These are phyloP conservation scores for Pygoscelis antarcticus DNA, from an alignment of 2,113 vertebrate species.

Conservation along the genomic window DNA sequence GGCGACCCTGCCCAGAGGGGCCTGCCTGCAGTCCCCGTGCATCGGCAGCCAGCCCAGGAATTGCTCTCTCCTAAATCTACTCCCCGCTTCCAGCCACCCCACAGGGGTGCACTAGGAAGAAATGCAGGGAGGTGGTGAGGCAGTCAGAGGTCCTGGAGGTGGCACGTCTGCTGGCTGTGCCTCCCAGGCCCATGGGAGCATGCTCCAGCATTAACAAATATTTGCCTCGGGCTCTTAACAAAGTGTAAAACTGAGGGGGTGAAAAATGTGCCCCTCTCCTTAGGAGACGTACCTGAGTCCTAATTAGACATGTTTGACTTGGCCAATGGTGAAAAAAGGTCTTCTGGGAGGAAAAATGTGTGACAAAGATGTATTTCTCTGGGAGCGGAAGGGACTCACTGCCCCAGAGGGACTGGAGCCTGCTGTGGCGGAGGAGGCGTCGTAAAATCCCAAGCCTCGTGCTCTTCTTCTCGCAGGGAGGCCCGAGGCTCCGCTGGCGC, in stretches of 20 bases:
- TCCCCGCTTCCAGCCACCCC: not conserved
- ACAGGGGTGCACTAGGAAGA: not conserved
- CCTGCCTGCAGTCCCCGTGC: not conserved
- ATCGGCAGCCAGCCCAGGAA: not conserved
- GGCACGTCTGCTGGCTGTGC: rapidly evolving
- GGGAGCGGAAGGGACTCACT: rapidly evolving
- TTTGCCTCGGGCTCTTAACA: rapidly evolving
- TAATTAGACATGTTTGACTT: not conserved
- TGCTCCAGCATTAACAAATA: not conserved
- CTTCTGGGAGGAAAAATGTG: not conserved
- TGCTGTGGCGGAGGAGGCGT: not conserved
- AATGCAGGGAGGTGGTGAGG: not conserved
- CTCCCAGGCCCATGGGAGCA: not conserved
- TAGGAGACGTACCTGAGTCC: not conserved
- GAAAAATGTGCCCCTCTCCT: rapidly evolving
- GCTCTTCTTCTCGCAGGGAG: conserved; percentile 31
- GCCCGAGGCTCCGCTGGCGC: not conserved
- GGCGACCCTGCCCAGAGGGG: too few relatives aligned
- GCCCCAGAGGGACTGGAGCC: not conserved
- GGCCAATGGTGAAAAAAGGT: not conserved
- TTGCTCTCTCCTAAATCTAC: not conserved
- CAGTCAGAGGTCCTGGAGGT: not conserved
- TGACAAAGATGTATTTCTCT: not conserved
- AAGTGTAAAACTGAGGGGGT: not conserved
- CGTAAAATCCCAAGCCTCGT: rapidly evolving